A percentile compares a stretch with the other conserved stretches of the same genome.
These are phyloP conservation scores for Datnioides undecimradiatus DNA, from an alignment of 2,113 vertebrate species.

Conservation along the genomic window DNA sequence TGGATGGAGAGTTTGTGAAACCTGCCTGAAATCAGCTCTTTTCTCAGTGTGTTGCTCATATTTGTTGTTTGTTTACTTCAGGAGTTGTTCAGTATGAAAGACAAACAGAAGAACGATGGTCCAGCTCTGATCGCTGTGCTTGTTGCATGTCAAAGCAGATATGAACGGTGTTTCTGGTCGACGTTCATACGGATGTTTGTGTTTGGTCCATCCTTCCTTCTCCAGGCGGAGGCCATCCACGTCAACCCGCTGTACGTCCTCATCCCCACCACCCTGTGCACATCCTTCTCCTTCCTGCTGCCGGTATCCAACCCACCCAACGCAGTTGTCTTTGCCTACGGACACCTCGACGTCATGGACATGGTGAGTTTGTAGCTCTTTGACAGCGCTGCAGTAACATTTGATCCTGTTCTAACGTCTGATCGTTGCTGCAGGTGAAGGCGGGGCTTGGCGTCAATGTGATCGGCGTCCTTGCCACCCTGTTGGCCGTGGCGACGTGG, in stretches of 20 bases:
- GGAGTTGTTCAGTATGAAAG: no score
- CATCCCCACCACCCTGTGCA: conserved; percentile 91
- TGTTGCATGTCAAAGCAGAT: background rate
- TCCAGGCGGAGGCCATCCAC: conserved; percentile 90
- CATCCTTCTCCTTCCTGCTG: conserved; percentile 93
- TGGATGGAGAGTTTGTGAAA: no score
- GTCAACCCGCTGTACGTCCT: conserved; percentile 93
- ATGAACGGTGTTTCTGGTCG: no score
- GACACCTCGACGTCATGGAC: conserved; percentile 88
- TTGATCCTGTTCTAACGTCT: no score
- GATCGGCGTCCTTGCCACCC: conserved; percentile 88
- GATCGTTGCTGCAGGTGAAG: conserved; percentile 87
- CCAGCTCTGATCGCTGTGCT: no score
- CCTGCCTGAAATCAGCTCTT: no score
- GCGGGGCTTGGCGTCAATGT: conserved; percentile 92
- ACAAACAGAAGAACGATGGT: no score
- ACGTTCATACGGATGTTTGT: background rate
- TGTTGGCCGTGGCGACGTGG: conserved; percentile 90
- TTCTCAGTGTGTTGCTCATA: no score
- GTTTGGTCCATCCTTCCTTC: conserved; percentile 6
- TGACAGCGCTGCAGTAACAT: no score
- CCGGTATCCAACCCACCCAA: conserved; percentile 94
- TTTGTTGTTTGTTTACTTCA: no score
- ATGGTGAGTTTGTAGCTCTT: no score
- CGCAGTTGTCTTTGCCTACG: conserved; percentile 92